Evolutionary conservation across 2,113 vertebrate species (phyloP).

Genomic region (Ochotona curzoniae): DNA sequence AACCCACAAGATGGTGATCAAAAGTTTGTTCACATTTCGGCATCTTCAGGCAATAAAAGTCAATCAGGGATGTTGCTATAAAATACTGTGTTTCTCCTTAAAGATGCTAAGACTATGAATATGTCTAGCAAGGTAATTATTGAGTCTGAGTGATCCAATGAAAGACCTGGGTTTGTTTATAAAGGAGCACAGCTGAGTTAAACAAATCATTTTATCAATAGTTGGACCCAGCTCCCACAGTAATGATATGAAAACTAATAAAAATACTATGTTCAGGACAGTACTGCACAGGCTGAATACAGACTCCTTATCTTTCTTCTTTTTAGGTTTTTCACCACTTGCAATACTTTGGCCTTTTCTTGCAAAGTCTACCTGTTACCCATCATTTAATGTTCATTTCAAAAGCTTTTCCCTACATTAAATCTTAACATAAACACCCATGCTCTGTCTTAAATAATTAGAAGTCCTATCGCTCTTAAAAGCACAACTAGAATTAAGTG

Average conservation of each 20-base stretch:
- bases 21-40: not conserved
- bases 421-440: not conserved
- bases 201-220: not conserved
- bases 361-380: not conserved
- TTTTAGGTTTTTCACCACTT: not conserved
- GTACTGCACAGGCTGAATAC: not conserved
- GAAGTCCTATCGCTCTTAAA: constrained; percentile 18
- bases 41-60: constrained; percentile 13
- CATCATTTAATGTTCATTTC: constrained; percentile 30
- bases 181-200: not conserved
- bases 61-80: constrained; percentile 4
- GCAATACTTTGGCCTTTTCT: not conserved
- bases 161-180: not conserved
- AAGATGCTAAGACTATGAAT: not conserved
- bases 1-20: not conserved
- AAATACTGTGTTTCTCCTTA: not conserved
- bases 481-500: not conserved
- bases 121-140: constrained; percentile 6
- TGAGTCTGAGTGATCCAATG: not conserved
- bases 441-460: not conserved
- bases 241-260: not conserved
- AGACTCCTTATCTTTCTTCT: not conserved
- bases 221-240: not conserved
- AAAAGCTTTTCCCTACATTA: not conserved
- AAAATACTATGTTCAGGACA: not conserved